Evolutionary conservation across 37 sponge, comb jelly and placozoan genomes (phyloP).

Genomic region (Beroe forskalii): DNA sequence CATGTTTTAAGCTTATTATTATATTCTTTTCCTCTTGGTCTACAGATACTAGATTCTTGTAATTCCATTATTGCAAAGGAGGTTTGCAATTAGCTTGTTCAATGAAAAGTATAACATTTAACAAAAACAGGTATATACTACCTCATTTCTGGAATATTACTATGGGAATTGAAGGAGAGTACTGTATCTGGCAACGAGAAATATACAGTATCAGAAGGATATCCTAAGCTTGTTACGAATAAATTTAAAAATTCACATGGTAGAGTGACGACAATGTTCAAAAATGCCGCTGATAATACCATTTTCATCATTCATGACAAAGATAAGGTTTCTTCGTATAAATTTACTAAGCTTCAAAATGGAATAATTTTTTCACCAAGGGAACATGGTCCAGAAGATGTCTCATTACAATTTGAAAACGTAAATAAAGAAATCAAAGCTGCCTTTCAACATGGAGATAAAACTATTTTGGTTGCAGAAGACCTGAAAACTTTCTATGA

Average conservation of each 20-base stretch:
- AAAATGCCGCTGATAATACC: neutral
- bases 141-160: neutral
- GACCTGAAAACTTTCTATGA: neutral
- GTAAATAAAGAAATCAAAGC: neutral
- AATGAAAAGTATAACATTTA: neutral
- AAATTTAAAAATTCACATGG: neutral
- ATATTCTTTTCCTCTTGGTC: no score
- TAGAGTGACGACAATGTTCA: neutral
- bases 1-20: neutral
- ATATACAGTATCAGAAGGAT: neutral
- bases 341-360: neutral
- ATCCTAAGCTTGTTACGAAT: neutral
- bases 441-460: neutral
- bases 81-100: no score
- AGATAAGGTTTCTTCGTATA: neutral
- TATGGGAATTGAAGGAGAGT: neutral
- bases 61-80: no score
- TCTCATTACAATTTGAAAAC: neutral
- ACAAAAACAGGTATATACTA: neutral
- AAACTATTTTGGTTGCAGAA: conserved; percentile 18
- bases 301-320: neutral
- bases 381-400: neutral
- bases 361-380: neutral
- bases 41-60: no score
- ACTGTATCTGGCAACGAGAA: neutral